A percentile compares a stretch with the other conserved stretches of the same genome.
These are phyloP conservation scores for Cantharis flavilabris DNA, from an alignment of 2,888 invertebrate genomes.

Conservation along the genomic window DNA sequence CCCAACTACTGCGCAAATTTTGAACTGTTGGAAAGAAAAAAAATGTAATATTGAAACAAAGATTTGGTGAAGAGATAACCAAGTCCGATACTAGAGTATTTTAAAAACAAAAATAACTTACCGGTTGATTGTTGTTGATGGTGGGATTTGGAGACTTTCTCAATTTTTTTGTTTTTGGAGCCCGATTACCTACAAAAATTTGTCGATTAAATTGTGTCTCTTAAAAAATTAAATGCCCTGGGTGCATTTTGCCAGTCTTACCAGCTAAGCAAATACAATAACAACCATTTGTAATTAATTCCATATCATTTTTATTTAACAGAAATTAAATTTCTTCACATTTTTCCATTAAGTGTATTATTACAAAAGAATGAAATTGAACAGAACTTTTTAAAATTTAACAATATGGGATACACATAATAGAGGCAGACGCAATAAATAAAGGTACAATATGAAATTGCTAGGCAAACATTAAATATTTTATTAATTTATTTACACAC, in stretches of 20 bases:
- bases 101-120: slow-evolving; percentile 36
- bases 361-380: slow-evolving; percentile 34
- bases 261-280: slow-evolving; percentile 34
- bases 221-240: slow-evolving; percentile 10
- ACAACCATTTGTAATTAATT: slow-evolving; percentile 42
- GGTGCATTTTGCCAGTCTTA: slow-evolving; percentile 33
- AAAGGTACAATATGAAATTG: slow-evolving; percentile 32
- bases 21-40: neutral
- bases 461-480: slow-evolving; percentile 35
- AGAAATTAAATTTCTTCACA: slow-evolving; percentile 48
- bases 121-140: slow-evolving; percentile 41
- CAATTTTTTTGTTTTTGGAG: slow-evolving; percentile 59
- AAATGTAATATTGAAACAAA: neutral
- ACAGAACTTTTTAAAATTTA: slow-evolving; percentile 37
- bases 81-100: no score
- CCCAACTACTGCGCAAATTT: neutral
- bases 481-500: slow-evolving; percentile 28
- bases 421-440: slow-evolving; percentile 46
- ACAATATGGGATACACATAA: slow-evolving; percentile 40
- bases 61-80: neutral
- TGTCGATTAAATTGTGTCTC: neutral
- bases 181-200: slow-evolving; percentile 50
- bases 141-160: slow-evolving; percentile 58
- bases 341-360: slow-evolving; percentile 40
- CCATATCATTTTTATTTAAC: slow-evolving; percentile 52